Percentiles rank a stretch among this genome's conserved stretches.
These are phyloP conservation scores for Hexactinellida sp. DNA, from an alignment of 37 sponge, comb jelly and placozoan species.

Conservation along the genomic window DNA sequence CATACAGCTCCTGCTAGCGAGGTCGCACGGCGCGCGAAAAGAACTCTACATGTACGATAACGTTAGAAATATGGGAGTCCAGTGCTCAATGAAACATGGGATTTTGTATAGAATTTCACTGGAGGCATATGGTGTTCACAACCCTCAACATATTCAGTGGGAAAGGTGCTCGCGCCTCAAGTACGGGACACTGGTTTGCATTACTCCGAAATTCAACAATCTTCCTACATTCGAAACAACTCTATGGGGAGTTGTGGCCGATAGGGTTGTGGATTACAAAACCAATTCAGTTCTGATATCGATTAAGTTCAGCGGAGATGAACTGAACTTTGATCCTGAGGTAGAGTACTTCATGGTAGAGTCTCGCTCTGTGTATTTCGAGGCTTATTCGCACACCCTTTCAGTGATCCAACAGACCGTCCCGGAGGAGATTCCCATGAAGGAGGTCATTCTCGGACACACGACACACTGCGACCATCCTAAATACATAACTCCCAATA, in stretches of 20 bases:
- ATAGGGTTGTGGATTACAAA: neutral
- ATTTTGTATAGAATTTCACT: constrained; percentile 35
- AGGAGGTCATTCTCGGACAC: neutral
- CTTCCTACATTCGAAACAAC: constrained; percentile 1
- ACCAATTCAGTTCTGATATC: neutral
- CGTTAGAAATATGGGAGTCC: constrained; percentile 20
- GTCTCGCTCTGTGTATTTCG: constrained; percentile 57
- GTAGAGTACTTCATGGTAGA: constrained; percentile 46
- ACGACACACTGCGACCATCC: neutral
- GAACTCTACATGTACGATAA: constrained; percentile 50
- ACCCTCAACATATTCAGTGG: constrained; percentile 31
- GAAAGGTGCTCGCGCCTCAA: constrained; percentile 41
- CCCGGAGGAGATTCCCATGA: neutral
- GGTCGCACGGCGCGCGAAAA: constrained; percentile 1
- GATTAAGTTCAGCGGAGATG: neutral
- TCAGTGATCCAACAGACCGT: neutral
- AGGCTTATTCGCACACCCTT: constrained; percentile 60
- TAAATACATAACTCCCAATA: neutral
- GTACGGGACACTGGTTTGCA: constrained; percentile 63
- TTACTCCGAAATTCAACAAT: constrained; percentile 33
- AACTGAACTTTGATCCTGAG: neutral
- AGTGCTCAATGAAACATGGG: constrained; percentile 19
- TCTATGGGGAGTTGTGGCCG: neutral
- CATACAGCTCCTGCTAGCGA: constrained; percentile 26
- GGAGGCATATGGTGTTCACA: constrained; percentile 23